phyloP scores from a whole-genome alignment of 2,113 vertebrate species.

The Lophotis ruficrista region DNA sequence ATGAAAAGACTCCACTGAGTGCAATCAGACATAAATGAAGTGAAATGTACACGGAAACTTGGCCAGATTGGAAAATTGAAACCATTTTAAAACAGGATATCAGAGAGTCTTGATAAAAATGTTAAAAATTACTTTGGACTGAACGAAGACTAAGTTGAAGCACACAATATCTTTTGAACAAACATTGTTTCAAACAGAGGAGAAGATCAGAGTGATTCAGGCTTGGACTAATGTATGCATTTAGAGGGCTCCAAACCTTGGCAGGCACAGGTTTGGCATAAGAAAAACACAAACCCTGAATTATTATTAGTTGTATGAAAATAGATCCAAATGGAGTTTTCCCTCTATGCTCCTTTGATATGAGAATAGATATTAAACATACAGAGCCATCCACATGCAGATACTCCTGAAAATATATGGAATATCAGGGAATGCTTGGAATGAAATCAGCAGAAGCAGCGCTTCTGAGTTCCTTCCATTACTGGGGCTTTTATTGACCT shows the following conservation, averaged over 20 bases:
- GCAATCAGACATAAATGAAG: constrained; percentile 19
- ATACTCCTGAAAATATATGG: background rate
- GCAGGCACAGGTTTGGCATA: background rate
- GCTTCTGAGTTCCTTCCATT: background rate
- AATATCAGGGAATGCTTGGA: background rate
- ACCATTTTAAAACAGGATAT: background rate
- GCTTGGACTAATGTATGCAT: background rate
- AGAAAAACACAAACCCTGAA: background rate
- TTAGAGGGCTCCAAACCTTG: background rate
- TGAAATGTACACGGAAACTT: background rate
- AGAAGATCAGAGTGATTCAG: background rate
- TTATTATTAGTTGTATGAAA: constrained; percentile 29
- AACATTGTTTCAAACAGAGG: background rate
- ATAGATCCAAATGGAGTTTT: background rate
- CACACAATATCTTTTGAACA: background rate
- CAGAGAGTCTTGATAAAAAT: background rate
- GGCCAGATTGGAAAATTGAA: background rate
- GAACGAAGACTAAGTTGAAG: background rate
- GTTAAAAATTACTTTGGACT: background rate
- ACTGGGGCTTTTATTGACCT: background rate
- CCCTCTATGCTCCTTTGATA: background rate
- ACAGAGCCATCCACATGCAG: background rate
- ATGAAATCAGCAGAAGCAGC: background rate
- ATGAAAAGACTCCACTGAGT: constrained; percentile 9
- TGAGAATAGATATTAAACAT: background rate